phyloP scores from a whole-genome alignment of 1,140 invertebrate genomes.

The Pemphigus obesinymphae region DNA sequence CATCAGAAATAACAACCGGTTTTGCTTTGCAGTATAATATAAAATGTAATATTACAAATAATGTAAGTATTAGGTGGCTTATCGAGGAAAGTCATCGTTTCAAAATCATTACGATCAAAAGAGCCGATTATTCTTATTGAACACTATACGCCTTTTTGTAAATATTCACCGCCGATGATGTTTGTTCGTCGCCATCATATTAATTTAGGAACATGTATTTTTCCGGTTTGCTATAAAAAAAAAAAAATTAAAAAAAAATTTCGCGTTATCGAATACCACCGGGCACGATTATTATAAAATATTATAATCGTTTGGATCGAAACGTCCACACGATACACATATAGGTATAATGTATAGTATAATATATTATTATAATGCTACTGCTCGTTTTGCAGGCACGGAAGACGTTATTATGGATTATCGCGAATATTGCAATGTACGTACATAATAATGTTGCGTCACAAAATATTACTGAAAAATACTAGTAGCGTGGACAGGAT shows the following conservation, averaged over 20 bases:
- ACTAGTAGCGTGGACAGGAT: too few species aligned
- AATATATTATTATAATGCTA: too few species aligned
- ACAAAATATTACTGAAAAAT: too few species aligned
- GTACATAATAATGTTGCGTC: too few species aligned
- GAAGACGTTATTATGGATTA: neutral
- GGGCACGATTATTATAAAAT: neutral
- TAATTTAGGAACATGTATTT: constrained; percentile 8
- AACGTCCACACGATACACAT: neutral
- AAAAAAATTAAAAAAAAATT: too few species aligned
- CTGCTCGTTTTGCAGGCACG: neutral
- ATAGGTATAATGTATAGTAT: too few species aligned
- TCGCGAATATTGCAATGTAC: neutral
- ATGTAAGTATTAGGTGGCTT: neutral
- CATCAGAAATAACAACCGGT: neutral
- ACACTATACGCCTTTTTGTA: neutral
- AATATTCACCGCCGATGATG: neutral
- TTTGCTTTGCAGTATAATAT: too few species aligned
- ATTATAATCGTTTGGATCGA: neutral
- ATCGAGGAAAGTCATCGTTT: neutral
- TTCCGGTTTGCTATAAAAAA: too few species aligned
- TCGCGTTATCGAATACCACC: too few species aligned
- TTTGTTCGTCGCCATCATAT: neutral
- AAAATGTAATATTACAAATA: neutral
- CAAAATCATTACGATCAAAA: neutral
- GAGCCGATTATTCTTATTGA: neutral